Base-by-base conservation (phyloP, 2,113 vertebrate genomes). In the Chlorocebus sabaeus region DNA sequence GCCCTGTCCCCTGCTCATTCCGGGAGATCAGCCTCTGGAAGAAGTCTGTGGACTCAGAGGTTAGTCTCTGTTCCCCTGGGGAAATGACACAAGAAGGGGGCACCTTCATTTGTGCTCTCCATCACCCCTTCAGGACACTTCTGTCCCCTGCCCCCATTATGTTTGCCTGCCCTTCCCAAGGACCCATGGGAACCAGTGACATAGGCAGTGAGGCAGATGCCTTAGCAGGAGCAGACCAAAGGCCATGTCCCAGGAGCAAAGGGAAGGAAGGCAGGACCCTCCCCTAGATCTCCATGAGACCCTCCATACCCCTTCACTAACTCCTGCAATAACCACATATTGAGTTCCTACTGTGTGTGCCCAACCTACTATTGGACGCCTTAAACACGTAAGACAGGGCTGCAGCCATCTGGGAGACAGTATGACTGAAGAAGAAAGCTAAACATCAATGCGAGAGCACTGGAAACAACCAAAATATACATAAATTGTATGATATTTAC, bases 321-420 rank as follows among this genome's bases (percentile, higher is more conserved):
- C 59, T n/a, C 61, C 38, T 16, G 11, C 43, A 57, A 25, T 27
- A 78, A 64, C 70, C 83, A 85, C 27, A 50, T 8, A 7, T 45
- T 67, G 72, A 48, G 38, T 30, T 76, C 92, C 61, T 67, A 22
- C 35, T 48, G 61, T 80, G 20, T 23, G 16, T 32, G 61, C 32
- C 27, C 10, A 12, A 22, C 9, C 30, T 6, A 0, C 55, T 4
- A 5, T 5, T 8, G 23, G 68, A 8, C 0, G 2, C 4, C 18
- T 68, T 30, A 87, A 11, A 43, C 14, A 6, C 7, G 2, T 1
- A 10, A 73, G 45, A 6, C 22, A 8, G 89, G 43, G 45, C 45
- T 85, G 38, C 30, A 27, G 64, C 10, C 14, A 27, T 27, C 20
- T 2, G 0, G 27, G 16, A 75, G 14, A n/a, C 22, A 43, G 59